Percentiles rank a stretch among this genome's conserved stretches.
These are phyloP conservation scores for Rhingia rostrata DNA, from an alignment of 2,888 invertebrate species.

Conservation along the genomic window DNA sequence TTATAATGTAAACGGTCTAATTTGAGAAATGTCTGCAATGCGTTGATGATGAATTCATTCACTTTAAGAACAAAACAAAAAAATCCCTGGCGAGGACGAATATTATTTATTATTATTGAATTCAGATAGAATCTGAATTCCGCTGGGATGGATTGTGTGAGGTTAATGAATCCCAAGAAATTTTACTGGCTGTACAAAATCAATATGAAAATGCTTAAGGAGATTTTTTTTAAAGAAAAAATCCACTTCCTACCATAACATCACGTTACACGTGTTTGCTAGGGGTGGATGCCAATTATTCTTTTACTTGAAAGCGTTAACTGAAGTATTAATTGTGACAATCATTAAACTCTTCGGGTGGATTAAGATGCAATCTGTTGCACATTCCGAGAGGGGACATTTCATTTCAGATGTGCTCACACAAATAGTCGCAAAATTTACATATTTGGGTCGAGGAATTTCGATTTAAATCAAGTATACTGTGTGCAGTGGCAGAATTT, in stretches of 20 bases:
- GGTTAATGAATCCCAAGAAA: slow-evolving; percentile 57
- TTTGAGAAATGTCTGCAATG: slow-evolving; percentile 18
- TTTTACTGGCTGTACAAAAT: slow-evolving; percentile 29
- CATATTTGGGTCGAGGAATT: neutral
- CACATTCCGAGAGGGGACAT: neutral
- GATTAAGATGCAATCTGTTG: slow-evolving; percentile 31
- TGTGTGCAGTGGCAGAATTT: slow-evolving; percentile 26
- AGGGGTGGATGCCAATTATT: slow-evolving; percentile 15
- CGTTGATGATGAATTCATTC: slow-evolving; percentile 28
- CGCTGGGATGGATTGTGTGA: neutral
- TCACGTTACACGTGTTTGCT: neutral
- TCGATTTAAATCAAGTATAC: neutral
- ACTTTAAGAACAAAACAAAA: neutral
- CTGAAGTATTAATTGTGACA: slow-evolving; percentile 51
- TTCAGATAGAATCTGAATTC: neutral
- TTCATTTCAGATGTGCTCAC: too few species aligned
- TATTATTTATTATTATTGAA: slow-evolving; percentile 41
- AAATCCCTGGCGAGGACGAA: neutral
- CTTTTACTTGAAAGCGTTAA: slow-evolving; percentile 45
- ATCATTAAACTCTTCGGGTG: slow-evolving; percentile 25
- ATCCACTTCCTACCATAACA: slow-evolving; percentile 32
- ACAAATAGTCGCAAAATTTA: neutral
- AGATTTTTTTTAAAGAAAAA: too few species aligned
- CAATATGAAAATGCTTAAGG: neutral
- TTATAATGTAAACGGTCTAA: slow-evolving; percentile 40